phyloP scores from a whole-genome alignment of 1,140 invertebrate species.

The Aphis craccivora region DNA sequence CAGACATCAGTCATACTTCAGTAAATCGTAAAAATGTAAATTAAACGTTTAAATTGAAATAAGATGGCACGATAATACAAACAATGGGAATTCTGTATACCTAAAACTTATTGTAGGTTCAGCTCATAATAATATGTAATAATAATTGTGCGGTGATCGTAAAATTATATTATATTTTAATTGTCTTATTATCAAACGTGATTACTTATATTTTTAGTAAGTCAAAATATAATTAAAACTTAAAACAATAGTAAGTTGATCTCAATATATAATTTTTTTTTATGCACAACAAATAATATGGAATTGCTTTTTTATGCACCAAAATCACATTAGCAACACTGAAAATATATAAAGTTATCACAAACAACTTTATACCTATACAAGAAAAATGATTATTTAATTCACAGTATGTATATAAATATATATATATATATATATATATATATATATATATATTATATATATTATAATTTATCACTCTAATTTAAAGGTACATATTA shows the following conservation, averaged over 20 bases:
- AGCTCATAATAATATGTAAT: background rate
- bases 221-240: too few relatives aligned
- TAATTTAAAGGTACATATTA: background rate
- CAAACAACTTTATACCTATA: background rate
- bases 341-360: background rate
- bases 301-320: background rate
- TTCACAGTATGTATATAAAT: background rate
- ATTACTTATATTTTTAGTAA: background rate
- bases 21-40: constrained; percentile 16
- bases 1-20: constrained; percentile 9
- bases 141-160: background rate
- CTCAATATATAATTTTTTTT: background rate
- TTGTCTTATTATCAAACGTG: background rate
- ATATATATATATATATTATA: too few relatives aligned
- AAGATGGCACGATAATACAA: background rate
- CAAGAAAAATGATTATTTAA: background rate
- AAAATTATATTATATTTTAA: background rate
- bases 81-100: background rate
- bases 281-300: background rate
- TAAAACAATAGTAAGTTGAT: background rate
- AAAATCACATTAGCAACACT: background rate
- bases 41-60: constrained; percentile 1
- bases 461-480: background rate
- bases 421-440: too few relatives aligned
- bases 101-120: background rate